These are phyloP conservation scores for Enteromius unitaeniatus DNA, from an alignment of 2,797 vertebrate genomes.

Conservation along the genomic window DNA sequence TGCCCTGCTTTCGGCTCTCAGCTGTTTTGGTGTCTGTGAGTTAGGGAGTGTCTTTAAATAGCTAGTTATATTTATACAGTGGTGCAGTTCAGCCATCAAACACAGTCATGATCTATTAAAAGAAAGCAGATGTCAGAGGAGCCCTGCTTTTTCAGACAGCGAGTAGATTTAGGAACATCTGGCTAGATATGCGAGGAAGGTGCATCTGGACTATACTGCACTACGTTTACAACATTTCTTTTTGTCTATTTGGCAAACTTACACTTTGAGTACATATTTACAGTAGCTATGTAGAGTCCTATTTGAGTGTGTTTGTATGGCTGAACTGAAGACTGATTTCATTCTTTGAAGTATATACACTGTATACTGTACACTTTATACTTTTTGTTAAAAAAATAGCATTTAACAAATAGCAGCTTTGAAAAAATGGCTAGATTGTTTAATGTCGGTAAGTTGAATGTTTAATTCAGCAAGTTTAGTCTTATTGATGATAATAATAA, in stretches of 20 bases:
- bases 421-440: neutral
- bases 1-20: neutral
- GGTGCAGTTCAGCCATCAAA: constrained; percentile 43
- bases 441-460: neutral
- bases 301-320: neutral
- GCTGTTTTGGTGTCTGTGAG: neutral
- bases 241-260: neutral
- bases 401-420: neutral
- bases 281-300: neutral
- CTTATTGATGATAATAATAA: neutral
- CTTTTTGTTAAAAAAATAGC: neutral
- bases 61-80: constrained; percentile 63
- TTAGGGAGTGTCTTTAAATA: constrained; percentile 52
- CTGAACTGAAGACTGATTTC: neutral
- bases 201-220: neutral
- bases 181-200: neutral
- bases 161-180: neutral
- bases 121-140: constrained; percentile 39
- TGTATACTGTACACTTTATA: neutral
- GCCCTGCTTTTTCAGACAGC: neutral
- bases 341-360: neutral
- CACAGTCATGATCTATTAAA: constrained; percentile 58
- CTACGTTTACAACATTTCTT: neutral
- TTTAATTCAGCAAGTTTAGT: neutral
- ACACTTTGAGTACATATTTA: neutral